These are phyloP conservation scores for Chironomus tentans DNA, from an alignment of 2,888 invertebrate genomes.

Conservation along the genomic window DNA sequence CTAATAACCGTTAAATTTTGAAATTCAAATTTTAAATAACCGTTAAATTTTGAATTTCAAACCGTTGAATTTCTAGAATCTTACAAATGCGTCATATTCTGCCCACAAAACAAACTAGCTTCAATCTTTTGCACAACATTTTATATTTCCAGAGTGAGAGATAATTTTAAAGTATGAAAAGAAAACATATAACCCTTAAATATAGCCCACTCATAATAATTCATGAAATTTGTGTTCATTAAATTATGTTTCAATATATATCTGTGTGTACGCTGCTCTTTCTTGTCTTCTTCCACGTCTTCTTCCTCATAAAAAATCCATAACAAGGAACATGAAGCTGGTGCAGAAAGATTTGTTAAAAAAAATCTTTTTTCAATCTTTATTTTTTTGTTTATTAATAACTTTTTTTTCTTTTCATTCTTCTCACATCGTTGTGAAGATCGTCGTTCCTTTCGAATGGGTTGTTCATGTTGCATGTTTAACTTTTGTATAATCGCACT, in stretches of 20 bases:
- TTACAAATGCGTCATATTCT: no score
- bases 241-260: constrained; percentile 23
- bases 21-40: no score
- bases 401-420: neutral
- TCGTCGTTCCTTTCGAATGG: neutral
- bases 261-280: neutral
- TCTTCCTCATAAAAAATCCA: constrained; percentile 16
- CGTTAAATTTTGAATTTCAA: no score
- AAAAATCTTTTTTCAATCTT: constrained; percentile 11
- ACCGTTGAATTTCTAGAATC: no score
- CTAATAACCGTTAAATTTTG: no score
- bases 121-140: no score
- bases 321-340: constrained; percentile 15
- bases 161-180: neutral
- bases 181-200: constrained; percentile 24
- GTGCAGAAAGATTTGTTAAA: constrained; percentile 23
- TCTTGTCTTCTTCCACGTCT: neutral
- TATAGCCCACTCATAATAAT: constrained; percentile 23
- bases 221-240: constrained; percentile 23
- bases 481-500: neutral
- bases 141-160: neutral
- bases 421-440: neutral
- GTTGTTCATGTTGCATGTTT: constrained; percentile 2
- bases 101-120: no score
- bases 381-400: constrained; percentile 19